A percentile compares a stretch with the other conserved stretches of the same genome.
phyloP scores from a whole-genome alignment of 2,888 invertebrate species.

The Drosophila peninsularis region DNA sequence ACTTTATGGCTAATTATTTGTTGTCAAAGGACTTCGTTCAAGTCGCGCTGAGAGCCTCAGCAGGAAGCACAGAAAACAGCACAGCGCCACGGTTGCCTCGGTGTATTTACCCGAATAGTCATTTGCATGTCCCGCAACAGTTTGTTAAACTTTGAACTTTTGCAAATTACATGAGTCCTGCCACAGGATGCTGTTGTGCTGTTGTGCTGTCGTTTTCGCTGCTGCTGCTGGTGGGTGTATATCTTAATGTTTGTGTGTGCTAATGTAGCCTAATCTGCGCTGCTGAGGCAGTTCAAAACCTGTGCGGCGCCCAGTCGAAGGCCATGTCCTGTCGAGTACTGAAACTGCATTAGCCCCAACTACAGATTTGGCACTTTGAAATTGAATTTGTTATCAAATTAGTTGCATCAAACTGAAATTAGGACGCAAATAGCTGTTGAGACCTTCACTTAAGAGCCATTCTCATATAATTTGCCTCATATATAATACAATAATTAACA shows the following conservation, averaged over 20 bases:
- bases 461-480: conserved; percentile 1
- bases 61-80: conserved; percentile 1
- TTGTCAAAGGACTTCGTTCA: neutral
- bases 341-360: conserved; percentile 58
- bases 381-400: conserved; percentile 79
- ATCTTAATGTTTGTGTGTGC: conserved; percentile 54
- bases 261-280: conserved; percentile 50
- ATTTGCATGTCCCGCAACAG: conserved; percentile 76
- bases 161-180: conserved; percentile 78
- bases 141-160: conserved; percentile 81
- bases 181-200: conserved; percentile 71
- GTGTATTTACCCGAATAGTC: conserved; percentile 49
- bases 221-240: conserved; percentile 25
- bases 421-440: conserved; percentile 30
- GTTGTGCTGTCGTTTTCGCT: conserved; percentile 29
- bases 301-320: conserved; percentile 13
- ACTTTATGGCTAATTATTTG: neutral
- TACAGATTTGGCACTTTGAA: conserved; percentile 66
- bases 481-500: neutral
- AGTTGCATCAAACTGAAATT: conserved; percentile 69
- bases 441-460: neutral
- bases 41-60: too few species aligned
- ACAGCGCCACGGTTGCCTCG: conserved; percentile 18
- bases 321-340: conserved; percentile 41
- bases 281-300: conserved; percentile 27